phyloP scores from a whole-genome alignment of 2,113 vertebrate species.

The Felis catus region DNA sequence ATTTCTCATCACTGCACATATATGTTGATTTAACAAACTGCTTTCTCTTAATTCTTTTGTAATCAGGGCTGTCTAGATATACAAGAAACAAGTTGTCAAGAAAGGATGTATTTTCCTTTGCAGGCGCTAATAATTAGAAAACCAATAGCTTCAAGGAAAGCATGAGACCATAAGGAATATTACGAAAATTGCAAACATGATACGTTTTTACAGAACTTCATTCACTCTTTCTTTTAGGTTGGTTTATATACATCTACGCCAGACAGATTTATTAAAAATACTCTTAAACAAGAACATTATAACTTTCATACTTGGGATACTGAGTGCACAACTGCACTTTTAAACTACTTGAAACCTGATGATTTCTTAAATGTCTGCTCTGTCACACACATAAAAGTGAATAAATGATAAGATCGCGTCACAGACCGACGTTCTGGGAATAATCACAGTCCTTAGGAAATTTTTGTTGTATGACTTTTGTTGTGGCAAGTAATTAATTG shows the following conservation, averaged over 20 bases:
- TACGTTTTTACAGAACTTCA: neutral
- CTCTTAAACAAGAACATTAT: neutral
- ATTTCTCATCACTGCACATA: constrained; percentile 58
- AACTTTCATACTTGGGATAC: neutral
- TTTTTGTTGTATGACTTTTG: neutral
- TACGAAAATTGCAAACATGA: neutral
- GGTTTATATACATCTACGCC: neutral
- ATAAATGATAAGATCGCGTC: neutral
- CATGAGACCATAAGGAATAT: neutral
- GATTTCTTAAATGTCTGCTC: neutral
- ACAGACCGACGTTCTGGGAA: neutral
- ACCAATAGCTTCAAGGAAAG: neutral
- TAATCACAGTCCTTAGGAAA: neutral
- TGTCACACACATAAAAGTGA: neutral
- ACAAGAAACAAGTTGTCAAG: neutral
- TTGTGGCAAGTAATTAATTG: neutral
- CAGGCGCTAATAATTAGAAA: neutral
- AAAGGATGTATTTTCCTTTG: neutral
- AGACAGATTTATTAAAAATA: neutral
- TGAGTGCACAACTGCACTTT: neutral
- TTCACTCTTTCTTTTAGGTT: neutral
- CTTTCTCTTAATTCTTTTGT: constrained; percentile 75
- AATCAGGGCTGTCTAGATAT: constrained; percentile 69
- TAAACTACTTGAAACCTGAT: neutral
- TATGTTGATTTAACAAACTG: constrained; percentile 64